Evolutionary conservation across 2,888 invertebrate species (phyloP).

Genomic region (Corbicula japonica): DNA sequence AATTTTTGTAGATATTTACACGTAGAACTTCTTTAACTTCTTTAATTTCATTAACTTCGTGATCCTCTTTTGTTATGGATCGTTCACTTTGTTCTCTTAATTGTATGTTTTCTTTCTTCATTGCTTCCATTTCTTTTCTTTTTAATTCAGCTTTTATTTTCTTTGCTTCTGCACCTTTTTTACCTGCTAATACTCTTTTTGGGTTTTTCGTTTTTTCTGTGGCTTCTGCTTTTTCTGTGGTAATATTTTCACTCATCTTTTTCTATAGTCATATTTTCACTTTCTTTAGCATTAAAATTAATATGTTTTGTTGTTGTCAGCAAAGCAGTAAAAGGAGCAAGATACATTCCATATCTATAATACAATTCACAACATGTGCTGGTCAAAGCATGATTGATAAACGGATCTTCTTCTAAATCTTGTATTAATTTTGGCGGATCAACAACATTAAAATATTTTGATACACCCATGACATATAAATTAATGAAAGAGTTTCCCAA

Average conservation of each 20-base stretch:
- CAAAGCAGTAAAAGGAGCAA: too few species aligned
- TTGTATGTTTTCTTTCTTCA: conserved; percentile 25
- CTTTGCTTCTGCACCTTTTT: conserved; percentile 36
- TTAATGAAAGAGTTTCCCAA: too few species aligned
- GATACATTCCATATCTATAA: too few species aligned
- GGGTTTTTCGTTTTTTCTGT: conserved; percentile 18
- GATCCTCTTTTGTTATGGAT: background rate
- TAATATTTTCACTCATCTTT: conserved; percentile 14
- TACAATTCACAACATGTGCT: too few species aligned
- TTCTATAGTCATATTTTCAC: conserved; percentile 23
- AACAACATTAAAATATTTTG: too few species aligned
- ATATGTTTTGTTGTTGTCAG: too few species aligned
- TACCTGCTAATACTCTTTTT: conserved; percentile 39
- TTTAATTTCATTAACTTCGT: background rate
- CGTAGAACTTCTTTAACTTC: conserved; percentile 1
- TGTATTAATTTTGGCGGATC: too few species aligned
- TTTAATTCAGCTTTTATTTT: conserved; percentile 2
- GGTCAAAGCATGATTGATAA: too few species aligned
- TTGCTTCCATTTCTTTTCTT: conserved; percentile 15
- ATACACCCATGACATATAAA: too few species aligned
- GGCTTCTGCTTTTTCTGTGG: background rate
- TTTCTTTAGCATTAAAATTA: conserved; percentile 17
- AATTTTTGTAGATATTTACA: conserved; percentile 35
- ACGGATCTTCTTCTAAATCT: too few species aligned
- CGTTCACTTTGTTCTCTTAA: too few species aligned